A percentile compares a stretch with the other conserved stretches of the same genome.
Conservation (phyloP, 2,113 vertebrate species). For the Corydoras maculifer region DNA sequence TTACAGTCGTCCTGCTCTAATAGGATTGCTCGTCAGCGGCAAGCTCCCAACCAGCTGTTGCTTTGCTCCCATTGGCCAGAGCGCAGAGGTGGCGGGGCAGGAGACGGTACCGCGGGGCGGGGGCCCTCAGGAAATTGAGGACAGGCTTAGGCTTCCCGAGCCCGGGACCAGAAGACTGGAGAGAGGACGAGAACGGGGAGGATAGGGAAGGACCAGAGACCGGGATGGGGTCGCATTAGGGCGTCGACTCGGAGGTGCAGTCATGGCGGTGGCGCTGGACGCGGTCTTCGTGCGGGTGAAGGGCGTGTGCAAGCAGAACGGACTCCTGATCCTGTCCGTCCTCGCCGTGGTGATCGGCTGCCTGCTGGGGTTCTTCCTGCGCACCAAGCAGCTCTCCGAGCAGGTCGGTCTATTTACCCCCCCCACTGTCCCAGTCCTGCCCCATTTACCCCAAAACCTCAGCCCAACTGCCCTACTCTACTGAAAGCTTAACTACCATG, state of each 20-base stretch:
- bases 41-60: conserved; percentile 67
- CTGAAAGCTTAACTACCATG: no score
- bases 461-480: no score
- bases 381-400: conserved; percentile 80
- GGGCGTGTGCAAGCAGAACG: conserved; percentile 86
- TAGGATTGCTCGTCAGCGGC: conserved; percentile 80
- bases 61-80: conserved; percentile 60
- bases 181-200: no score
- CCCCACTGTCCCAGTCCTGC: neutral
- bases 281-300: conserved; percentile 77
- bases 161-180: conserved; percentile 34
- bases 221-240: conserved; percentile 68
- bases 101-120: conserved; percentile 51
- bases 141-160: conserved; percentile 59
- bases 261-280: conserved; percentile 79
- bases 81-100: conserved; percentile 53
- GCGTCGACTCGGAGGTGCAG: conserved; percentile 37
- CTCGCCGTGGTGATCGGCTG: conserved; percentile 89
- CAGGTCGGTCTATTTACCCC: conserved; percentile 71
- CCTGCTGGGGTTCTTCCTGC: conserved; percentile 90
- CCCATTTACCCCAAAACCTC: neutral
- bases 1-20: conserved; percentile 79
- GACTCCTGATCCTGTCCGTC: conserved; percentile 91
- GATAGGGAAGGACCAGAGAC: neutral
- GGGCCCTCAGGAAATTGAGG: conserved; percentile 55